These are phyloP conservation scores for Oreochromis mossambicus DNA, from an alignment of 2,797 vertebrate genomes.

Conservation along the genomic window DNA sequence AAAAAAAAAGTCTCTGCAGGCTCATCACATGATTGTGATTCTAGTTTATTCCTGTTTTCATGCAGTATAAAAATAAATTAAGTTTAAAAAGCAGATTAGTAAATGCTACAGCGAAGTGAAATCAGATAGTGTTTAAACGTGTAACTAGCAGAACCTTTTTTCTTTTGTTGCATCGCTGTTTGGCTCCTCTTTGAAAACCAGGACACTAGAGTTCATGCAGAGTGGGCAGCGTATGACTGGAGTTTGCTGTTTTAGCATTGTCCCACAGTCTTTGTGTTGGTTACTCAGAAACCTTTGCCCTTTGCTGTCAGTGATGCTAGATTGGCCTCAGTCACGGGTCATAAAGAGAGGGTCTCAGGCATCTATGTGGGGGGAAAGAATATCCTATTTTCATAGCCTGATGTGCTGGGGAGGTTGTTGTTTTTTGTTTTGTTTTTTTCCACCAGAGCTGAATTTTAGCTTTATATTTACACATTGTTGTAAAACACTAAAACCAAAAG, in stretches of 20 bases:
- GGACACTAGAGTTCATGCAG: constrained; percentile 34
- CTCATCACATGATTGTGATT: neutral
- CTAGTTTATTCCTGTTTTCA: neutral
- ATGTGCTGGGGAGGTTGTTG: constrained; percentile 39
- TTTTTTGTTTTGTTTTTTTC: neutral
- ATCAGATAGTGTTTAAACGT: neutral
- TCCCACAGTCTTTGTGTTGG: constrained; percentile 74
- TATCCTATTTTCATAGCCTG: constrained; percentile 61
- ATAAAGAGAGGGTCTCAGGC: constrained; percentile 75
- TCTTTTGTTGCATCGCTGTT: constrained; percentile 5
- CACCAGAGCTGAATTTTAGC: constrained; percentile 21
- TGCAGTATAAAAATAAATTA: neutral
- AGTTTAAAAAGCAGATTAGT: neutral
- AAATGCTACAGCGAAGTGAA: neutral
- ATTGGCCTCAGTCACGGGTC: constrained; percentile 78
- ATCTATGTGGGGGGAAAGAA: constrained; percentile 63
- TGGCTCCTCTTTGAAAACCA: constrained; percentile 14
- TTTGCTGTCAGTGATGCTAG: constrained; percentile 76
- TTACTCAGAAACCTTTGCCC: constrained; percentile 79
- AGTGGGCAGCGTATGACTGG: constrained; percentile 39
- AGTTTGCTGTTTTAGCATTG: constrained; percentile 68
- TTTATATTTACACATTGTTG: neutral
- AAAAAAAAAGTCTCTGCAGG: neutral
- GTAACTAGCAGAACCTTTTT: neutral
- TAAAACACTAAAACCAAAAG: neutral